A percentile compares a stretch with the other conserved stretches of the same genome.
These are phyloP conservation scores for Coregonus clupeaformis DNA, from an alignment of 2,113 vertebrate species.

Conservation along the genomic window DNA sequence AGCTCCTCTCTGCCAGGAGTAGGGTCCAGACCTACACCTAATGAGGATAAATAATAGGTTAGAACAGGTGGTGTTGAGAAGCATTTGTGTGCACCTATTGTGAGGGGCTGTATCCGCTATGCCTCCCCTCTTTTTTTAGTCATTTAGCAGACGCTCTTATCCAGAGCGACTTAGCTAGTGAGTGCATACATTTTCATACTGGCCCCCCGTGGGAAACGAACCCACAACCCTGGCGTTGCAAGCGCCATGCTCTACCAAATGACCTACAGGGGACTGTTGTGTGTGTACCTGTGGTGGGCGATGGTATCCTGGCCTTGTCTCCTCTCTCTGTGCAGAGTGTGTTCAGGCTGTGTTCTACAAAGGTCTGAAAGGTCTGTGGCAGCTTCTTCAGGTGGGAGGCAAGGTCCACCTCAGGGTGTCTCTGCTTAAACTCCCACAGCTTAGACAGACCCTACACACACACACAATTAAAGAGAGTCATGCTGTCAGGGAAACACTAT, in stretches of 20 bases:
- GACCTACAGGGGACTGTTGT: too few relatives aligned
- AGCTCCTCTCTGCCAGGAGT: conserved; percentile 76
- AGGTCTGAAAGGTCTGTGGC: conserved; percentile 87
- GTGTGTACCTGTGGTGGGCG: conserved; percentile 68
- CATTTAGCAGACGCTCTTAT: too few relatives aligned
- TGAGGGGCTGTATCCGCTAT: too few relatives aligned
- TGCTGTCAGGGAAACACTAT: background rate
- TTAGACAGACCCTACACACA: conserved; percentile 80
- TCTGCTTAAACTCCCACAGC: conserved; percentile 88
- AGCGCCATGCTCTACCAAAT: too few relatives aligned
- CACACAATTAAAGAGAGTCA: background rate
- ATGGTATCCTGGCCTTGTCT: conserved; percentile 76
- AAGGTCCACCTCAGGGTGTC: conserved; percentile 86
- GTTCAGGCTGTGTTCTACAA: conserved; percentile 85
- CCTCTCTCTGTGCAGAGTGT: conserved; percentile 84
- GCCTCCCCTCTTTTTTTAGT: too few relatives aligned
- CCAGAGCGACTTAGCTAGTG: too few relatives aligned
- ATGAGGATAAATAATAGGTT: conserved; percentile 52
- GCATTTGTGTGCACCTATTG: too few relatives aligned
- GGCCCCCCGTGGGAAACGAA: too few relatives aligned
- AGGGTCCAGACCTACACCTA: conserved; percentile 30
- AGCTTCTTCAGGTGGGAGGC: conserved; percentile 86
- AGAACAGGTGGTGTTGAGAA: background rate
- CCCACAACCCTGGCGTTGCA: too few relatives aligned
- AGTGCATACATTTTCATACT: too few relatives aligned